Conservation (phyloP, 1,140 invertebrate species). For the Scaptomyza graminum region DNA sequence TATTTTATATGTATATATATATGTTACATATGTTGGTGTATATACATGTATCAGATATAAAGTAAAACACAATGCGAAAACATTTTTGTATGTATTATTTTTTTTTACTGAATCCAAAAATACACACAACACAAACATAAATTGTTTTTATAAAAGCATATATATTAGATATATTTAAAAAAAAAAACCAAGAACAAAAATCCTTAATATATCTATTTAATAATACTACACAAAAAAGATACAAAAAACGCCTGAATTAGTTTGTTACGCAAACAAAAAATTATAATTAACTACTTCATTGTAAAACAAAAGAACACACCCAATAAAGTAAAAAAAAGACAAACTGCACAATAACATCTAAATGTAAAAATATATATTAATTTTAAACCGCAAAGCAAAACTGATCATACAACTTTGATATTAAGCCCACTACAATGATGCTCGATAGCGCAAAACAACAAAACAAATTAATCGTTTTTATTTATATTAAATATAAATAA, state of each 20-base stretch:
- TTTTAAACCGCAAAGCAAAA: constrained; percentile 57
- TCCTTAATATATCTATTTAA: constrained; percentile 62
- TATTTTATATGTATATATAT: constrained; percentile 43
- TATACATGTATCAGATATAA: constrained; percentile 51
- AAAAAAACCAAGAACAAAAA: constrained; percentile 13
- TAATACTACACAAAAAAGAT: constrained; percentile 50
- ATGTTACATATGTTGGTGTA: constrained; percentile 33
- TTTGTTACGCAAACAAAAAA: constrained; percentile 73
- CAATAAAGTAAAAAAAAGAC: constrained; percentile 35
- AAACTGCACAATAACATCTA: constrained; percentile 81
- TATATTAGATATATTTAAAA: constrained; percentile 52
- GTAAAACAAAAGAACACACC: constrained; percentile 41
- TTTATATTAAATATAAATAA: constrained; percentile 83
- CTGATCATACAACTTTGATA: constrained; percentile 49
- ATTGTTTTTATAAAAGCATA: constrained; percentile 80
- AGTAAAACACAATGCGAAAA: constrained; percentile 52
- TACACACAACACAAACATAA: constrained; percentile 58
- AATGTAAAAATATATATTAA: constrained; percentile 78
- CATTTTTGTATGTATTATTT: constrained; percentile 82
- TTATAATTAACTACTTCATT: constrained; percentile 52
- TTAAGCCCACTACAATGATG: constrained; percentile 50
- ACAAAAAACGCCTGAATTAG: constrained; percentile 77
- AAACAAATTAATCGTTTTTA: constrained; percentile 63
- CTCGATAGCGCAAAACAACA: constrained; percentile 53
- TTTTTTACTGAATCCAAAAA: constrained; percentile 62